These are phyloP conservation scores for Ctenicera cuprea DNA, from an alignment of 2,888 invertebrate genomes.

Conservation along the genomic window DNA sequence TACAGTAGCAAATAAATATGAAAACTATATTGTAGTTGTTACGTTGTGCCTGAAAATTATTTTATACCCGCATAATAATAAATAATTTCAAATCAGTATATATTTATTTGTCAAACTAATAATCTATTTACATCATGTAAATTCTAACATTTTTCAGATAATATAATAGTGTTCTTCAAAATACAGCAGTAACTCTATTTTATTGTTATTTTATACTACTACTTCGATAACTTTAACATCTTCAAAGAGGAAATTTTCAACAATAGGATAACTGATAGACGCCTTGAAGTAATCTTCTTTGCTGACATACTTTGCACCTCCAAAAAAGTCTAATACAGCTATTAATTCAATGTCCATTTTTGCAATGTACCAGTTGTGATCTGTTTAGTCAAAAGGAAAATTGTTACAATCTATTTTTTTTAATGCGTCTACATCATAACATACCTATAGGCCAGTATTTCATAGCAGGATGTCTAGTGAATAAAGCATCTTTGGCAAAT, in stretches of 20 bases:
- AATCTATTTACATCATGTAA: too few species aligned
- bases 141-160: too few species aligned
- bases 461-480: constrained; percentile 83
- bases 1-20: too few species aligned
- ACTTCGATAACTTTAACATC: constrained; percentile 26
- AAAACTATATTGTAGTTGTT: too few species aligned
- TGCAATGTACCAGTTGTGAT: constrained; percentile 86
- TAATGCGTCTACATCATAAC: not conserved
- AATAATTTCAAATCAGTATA: too few species aligned
- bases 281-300: constrained; percentile 76
- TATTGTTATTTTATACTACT: constrained; percentile 4
- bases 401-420: not conserved
- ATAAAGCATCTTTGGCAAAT: constrained; percentile 79
- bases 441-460: constrained; percentile 79
- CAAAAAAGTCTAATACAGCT: constrained; percentile 87
- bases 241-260: not conserved
- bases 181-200: too few species aligned
- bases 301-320: constrained; percentile 83
- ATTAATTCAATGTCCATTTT: constrained; percentile 85
- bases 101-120: too few species aligned
- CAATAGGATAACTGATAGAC: not conserved
- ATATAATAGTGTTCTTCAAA: too few species aligned
- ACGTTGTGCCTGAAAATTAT: too few species aligned
- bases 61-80: too few species aligned
- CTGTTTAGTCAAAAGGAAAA: constrained; percentile 72